These are phyloP conservation scores for Sander vitreus DNA, from an alignment of 2,113 vertebrate genomes.

Conservation along the genomic window DNA sequence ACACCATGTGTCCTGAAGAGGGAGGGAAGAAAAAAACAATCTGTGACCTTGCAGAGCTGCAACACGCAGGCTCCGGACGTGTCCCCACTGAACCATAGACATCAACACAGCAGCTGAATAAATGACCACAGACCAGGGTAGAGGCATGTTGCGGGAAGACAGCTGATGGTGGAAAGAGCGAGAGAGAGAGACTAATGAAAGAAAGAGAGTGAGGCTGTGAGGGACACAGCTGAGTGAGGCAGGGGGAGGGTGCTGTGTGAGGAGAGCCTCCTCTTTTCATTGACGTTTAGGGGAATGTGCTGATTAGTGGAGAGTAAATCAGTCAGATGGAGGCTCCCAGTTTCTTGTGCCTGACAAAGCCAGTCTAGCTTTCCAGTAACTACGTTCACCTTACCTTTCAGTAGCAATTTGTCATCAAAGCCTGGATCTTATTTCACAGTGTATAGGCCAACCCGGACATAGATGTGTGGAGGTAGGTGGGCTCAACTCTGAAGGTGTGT, in stretches of 20 bases:
- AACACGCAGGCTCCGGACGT: slow-evolving; percentile 46
- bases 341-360: slow-evolving; percentile 27
- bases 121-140: slow-evolving; percentile 56
- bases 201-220: slow-evolving; percentile 38
- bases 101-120: slow-evolving; percentile 75
- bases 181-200: slow-evolving; percentile 14
- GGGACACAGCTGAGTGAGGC: slow-evolving; percentile 46
- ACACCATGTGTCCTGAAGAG: slow-evolving; percentile 62
- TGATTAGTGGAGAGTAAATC: slow-evolving; percentile 71
- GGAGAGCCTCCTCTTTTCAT: slow-evolving; percentile 71
- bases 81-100: slow-evolving; percentile 59
- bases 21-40: slow-evolving; percentile 30
- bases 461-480: slow-evolving; percentile 73
- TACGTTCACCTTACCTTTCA: slow-evolving; percentile 23
- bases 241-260: slow-evolving; percentile 46
- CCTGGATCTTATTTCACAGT: slow-evolving; percentile 24
- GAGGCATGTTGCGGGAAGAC: slow-evolving; percentile 27
- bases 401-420: slow-evolving; percentile 31
- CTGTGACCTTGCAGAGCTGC: slow-evolving; percentile 76
- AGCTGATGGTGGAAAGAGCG: slow-evolving; percentile 17
- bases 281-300: slow-evolving; percentile 75
- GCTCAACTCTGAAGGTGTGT: slow-evolving; percentile 7
- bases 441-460: slow-evolving; percentile 28
- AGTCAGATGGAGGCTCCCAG: slow-evolving; percentile 61
- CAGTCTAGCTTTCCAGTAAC: slow-evolving; percentile 23